Percentiles rank a stretch among this genome's conserved stretches.
phyloP scores from a whole-genome alignment of 2,888 invertebrate genomes.

The Macrophya alboannulata region DNA sequence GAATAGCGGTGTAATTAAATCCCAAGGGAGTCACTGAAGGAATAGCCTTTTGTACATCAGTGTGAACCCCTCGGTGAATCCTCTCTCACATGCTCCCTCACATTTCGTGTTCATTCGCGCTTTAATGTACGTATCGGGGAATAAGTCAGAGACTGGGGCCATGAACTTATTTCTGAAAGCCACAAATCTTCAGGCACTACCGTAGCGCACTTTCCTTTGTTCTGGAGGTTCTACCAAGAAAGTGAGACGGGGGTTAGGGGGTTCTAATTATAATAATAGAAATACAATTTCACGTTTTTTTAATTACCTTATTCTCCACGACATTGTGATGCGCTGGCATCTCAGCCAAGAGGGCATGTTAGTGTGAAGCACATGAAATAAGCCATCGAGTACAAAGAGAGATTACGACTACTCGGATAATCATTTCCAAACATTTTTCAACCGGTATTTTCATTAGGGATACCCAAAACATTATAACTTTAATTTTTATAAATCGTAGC shows the following conservation, averaged over 20 bases:
- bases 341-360: background rate
- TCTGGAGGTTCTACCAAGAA: background rate
- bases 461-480: background rate
- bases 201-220: background rate
- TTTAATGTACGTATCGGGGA: background rate
- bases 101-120: conserved; percentile 9
- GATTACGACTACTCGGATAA: no score
- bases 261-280: background rate
- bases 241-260: background rate
- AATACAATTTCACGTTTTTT: background rate
- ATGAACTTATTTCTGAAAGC: conserved; percentile 6
- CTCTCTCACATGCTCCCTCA: background rate
- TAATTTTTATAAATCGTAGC: background rate
- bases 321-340: background rate
- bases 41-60: conserved; percentile 14
- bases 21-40: conserved; percentile 40
- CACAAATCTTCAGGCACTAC: conserved; percentile 2
- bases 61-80: conserved; percentile 27
- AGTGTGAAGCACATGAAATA: background rate
- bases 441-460: background rate
- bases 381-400: background rate
- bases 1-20: conserved; percentile 45
- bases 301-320: background rate
- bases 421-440: no score
- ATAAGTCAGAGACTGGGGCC: background rate